Evolutionary conservation across 2,113 vertebrate genomes (phyloP).

Genomic region (Tachuris rubrigastra): DNA sequence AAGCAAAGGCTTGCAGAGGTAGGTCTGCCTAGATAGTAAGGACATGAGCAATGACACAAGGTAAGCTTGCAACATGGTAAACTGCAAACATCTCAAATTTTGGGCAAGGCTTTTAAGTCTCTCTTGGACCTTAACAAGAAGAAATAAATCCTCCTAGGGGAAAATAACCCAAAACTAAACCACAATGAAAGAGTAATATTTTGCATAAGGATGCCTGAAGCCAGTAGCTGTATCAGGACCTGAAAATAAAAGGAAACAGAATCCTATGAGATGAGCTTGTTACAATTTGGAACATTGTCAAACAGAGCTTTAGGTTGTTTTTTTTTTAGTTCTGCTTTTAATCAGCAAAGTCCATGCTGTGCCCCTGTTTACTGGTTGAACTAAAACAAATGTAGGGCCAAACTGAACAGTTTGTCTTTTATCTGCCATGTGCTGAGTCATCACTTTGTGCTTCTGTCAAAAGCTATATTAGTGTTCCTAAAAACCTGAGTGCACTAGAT

Average conservation of each 20-base stretch:
- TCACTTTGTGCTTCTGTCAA: slow-evolving; percentile 5
- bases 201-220: background rate
- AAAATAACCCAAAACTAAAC: rapidly evolving
- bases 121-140: background rate
- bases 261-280: background rate
- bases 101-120: background rate
- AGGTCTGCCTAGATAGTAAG: background rate
- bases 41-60: background rate
- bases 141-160: background rate
- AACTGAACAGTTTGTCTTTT: slow-evolving; percentile 13
- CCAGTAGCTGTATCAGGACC: background rate
- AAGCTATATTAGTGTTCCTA: background rate
- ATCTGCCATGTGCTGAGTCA: slow-evolving; percentile 27
- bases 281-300: slow-evolving; percentile 25
- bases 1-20: background rate
- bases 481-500: background rate
- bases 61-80: background rate
- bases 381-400: slow-evolving; percentile 30
- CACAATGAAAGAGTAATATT: background rate
- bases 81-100: background rate
- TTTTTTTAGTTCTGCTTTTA: slow-evolving; percentile 50
- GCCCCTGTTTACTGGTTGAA: slow-evolving; percentile 25
- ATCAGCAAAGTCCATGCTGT: slow-evolving; percentile 12
- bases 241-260: background rate
- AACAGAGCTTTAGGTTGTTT: background rate